phyloP scores from a whole-genome alignment of 2,113 vertebrate genomes.

The Indicator maculatus region DNA sequence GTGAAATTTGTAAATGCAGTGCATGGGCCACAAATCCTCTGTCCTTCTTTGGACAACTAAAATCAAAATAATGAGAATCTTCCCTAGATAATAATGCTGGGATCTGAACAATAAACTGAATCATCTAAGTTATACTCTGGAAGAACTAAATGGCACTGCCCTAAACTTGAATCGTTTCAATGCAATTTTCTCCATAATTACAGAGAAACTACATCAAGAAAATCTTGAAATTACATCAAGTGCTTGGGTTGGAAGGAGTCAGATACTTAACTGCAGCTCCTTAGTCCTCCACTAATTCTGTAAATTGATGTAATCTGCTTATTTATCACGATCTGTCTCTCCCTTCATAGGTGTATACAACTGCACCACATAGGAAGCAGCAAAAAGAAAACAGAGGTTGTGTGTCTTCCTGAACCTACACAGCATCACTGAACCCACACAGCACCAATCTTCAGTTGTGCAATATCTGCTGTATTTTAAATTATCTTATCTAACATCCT shows the following conservation, averaged over 20 bases:
- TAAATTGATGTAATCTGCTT: background rate
- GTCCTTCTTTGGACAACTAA: background rate
- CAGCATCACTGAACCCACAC: too few species aligned
- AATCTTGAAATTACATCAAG: background rate
- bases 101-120: background rate
- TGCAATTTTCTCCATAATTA: background rate
- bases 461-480: background rate
- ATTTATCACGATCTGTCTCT: background rate
- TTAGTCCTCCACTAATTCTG: background rate
- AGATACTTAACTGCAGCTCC: background rate
- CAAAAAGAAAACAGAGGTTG: background rate
- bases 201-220: too few species aligned
- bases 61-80: background rate
- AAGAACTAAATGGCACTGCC: background rate
- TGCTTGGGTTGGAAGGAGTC: background rate
- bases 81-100: background rate
- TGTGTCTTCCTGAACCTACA: background rate
- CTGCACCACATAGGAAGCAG: background rate
- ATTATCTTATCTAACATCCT: background rate
- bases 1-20: background rate
- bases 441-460: background rate
- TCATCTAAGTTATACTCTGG: background rate
- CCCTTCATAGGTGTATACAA: background rate
- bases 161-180: background rate
- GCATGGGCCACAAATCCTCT: background rate